These are phyloP conservation scores for Eilema depressum DNA, from an alignment of 2,888 invertebrate genomes.

Conservation along the genomic window DNA sequence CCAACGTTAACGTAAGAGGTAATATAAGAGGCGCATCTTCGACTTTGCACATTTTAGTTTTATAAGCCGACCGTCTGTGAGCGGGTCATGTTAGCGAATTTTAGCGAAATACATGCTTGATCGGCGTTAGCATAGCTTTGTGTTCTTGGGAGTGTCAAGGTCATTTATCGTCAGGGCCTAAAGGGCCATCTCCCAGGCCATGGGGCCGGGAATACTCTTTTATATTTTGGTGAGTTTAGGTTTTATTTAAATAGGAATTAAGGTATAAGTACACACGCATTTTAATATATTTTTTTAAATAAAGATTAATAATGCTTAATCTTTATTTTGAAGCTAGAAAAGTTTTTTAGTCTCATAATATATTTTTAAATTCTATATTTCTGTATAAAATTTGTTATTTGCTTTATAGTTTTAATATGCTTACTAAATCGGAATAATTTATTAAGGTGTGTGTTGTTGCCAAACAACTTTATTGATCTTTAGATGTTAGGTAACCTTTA, in stretches of 20 bases:
- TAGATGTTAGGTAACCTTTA: background rate
- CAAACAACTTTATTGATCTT: slow-evolving; percentile 21
- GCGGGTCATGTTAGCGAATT: slow-evolving; percentile 82
- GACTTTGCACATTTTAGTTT: slow-evolving; percentile 86
- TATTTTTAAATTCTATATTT: background rate
- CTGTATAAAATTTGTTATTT: background rate
- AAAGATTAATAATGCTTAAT: background rate
- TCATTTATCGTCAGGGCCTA: slow-evolving; percentile 61
- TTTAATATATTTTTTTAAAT: background rate
- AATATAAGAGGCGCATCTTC: slow-evolving; percentile 86
- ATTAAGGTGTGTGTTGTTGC: slow-evolving; percentile 23
- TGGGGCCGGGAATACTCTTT: slow-evolving; percentile 78
- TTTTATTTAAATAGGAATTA: background rate
- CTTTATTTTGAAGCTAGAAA: background rate
- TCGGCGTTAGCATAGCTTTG: slow-evolving; percentile 65
- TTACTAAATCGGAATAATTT: background rate
- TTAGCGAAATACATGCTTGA: slow-evolving; percentile 69
- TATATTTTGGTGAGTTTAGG: slow-evolving; percentile 77
- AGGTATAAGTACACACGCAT: background rate
- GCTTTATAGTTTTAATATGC: background rate
- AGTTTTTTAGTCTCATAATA: background rate
- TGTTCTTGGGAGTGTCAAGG: slow-evolving; percentile 60
- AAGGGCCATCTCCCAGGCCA: slow-evolving; percentile 77
- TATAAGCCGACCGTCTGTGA: slow-evolving; percentile 79
- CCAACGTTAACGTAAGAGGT: slow-evolving; percentile 84